Evolutionary conservation across 2,888 invertebrate genomes (phyloP), one percentile per base, ranked within the genome.

Genomic region (Meteorus cinctellus): DNA sequence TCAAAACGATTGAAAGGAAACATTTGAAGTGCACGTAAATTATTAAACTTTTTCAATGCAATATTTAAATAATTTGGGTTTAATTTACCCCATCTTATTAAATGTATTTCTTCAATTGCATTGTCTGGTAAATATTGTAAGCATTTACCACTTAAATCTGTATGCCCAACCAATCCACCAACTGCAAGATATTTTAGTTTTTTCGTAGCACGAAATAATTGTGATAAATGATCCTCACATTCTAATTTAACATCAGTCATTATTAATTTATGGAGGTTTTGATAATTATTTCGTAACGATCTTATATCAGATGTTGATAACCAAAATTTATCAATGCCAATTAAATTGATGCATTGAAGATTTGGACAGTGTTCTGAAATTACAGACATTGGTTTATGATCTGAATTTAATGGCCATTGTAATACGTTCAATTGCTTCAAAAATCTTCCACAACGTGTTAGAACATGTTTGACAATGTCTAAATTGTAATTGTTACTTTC

Each of bases 281-380:
- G 90, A 84, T 92, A 92, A 75, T 91, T 91, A 75, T 90, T 90
- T 29, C 91, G 86, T 24, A 92, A 82, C 2, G 91, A 90, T 80
- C 80, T 76, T 66, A 90, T 83, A 36, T 92, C 92, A 89, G 91
- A 91, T 80, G 91, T 91, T 77, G 91, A 91, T 0, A 92, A 90
- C 75, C 90, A 55, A 55, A 55, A 55, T 55, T 55, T 55, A 55
- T 55, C 87, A 86, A 93, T 90, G 24, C 90, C 90, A 2, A 84
- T 82, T 51, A 92, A 90, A 87, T 92, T 91, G 55, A 92, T 87
- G 77, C 89, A 90, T 78, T 91, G 91, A 1, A 93, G 89, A 84
- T 91, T 90, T 10, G 92, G 92, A 80, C 92, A 92, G 84, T 91
- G 91, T 89, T 92, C 92, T 82, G 91, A 91, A 76, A 92, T 88